Percentiles rank a stretch among this genome's conserved stretches.
Conservation (phyloP, 2,888 invertebrate species). For the Calameuta pallipes region DNA sequence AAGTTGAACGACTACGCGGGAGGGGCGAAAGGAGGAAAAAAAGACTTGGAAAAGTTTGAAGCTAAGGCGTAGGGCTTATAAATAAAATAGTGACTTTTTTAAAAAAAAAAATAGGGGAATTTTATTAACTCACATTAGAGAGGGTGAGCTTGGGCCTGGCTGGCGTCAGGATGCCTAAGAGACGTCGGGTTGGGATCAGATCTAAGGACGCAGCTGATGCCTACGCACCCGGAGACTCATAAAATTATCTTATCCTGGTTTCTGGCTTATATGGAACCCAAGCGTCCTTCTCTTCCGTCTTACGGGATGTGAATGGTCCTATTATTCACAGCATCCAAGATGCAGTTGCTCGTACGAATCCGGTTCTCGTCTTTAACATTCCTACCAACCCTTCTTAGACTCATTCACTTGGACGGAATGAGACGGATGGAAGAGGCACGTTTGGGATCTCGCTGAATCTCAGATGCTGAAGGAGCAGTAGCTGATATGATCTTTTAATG, state of each 20-base stretch:
- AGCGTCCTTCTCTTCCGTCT: too few species aligned
- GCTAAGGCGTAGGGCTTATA: conserved; percentile 42
- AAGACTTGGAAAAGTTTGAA: too few species aligned
- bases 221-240: conserved; percentile 53
- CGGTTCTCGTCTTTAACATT: too few species aligned
- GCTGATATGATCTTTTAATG: conserved; percentile 66
- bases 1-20: too few species aligned
- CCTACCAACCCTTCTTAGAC: too few species aligned
- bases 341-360: too few species aligned
- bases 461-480: conserved; percentile 46
- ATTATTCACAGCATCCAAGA: too few species aligned
- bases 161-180: conserved; percentile 9
- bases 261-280: too few species aligned
- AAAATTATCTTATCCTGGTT: conserved; percentile 47
- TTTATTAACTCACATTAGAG: conserved; percentile 63
- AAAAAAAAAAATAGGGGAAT: conserved; percentile 54
- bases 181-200: conserved; percentile 23
- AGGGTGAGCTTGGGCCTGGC: conserved; percentile 36
- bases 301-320: too few species aligned
- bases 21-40: too few species aligned
- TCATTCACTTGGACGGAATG: not conserved
- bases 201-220: conserved; percentile 57
- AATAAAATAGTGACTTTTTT: conserved; percentile 55
- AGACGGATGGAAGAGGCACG: conserved; percentile 13
- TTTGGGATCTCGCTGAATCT: conserved; percentile 41